phyloP scores from a whole-genome alignment of 2,797 vertebrate genomes.

The Danio jaintianensis region DNA sequence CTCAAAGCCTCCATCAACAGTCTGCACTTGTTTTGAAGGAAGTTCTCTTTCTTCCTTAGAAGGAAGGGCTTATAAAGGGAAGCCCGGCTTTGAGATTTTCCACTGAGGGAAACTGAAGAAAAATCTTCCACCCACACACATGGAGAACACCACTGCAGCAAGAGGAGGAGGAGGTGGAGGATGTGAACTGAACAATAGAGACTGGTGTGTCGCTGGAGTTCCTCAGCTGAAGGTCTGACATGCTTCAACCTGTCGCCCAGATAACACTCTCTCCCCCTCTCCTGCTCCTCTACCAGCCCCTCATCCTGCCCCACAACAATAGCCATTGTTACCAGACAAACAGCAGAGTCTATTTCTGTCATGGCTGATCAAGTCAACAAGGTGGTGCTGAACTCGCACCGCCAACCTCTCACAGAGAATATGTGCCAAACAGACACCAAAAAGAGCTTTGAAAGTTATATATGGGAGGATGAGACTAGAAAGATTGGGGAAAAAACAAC shows the following conservation, averaged over 20 bases:
- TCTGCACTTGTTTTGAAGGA: constrained; percentile 51
- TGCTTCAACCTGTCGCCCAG: constrained; percentile 36
- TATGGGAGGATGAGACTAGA: background rate
- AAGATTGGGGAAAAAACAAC: no score
- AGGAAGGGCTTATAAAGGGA: constrained; percentile 52
- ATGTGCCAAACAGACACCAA: constrained; percentile 6
- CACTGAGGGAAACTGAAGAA: constrained; percentile 57
- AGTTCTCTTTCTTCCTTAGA: constrained; percentile 43
- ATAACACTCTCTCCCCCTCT: constrained; percentile 18
- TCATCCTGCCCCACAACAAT: constrained; percentile 35
- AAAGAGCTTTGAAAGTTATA: background rate
- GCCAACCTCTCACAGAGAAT: constrained; percentile 21
- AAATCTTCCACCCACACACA: constrained; percentile 50
- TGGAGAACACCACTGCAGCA: constrained; percentile 48
- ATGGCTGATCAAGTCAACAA: constrained; percentile 46
- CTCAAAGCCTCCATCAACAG: constrained; percentile 9
- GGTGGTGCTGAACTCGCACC: constrained; percentile 24
- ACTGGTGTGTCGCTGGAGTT: constrained; percentile 27
- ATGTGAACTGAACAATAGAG: constrained; percentile 58
- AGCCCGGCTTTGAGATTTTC: constrained; percentile 53
- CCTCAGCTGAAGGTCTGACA: constrained; percentile 25
- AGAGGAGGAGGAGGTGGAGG: constrained; percentile 46
- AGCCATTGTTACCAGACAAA: constrained; percentile 46
- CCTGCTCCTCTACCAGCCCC: constrained; percentile 10
- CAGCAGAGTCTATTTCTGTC: constrained; percentile 50